Percentiles rank a stretch among this genome's conserved stretches.
Conservation (phyloP, 2,113 vertebrate species). For the Grantiella picta region DNA sequence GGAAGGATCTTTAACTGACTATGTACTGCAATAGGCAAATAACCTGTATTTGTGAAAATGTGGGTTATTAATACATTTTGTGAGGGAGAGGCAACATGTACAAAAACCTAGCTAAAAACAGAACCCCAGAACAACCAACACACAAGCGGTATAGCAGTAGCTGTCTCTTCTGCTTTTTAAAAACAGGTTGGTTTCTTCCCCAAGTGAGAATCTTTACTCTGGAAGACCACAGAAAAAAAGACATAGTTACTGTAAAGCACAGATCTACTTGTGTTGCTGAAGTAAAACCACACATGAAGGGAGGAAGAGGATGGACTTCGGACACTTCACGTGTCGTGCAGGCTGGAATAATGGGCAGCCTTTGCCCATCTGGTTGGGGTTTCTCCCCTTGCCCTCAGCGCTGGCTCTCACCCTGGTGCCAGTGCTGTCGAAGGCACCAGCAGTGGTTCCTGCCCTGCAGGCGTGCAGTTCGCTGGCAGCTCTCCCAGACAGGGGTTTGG, state of each 20-base stretch:
- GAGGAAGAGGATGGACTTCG: background rate
- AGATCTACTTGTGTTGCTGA: background rate
- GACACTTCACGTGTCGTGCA: rapidly evolving
- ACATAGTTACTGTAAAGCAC: background rate
- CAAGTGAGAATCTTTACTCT: background rate
- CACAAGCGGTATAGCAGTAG: rapidly evolving
- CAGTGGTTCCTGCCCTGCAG: background rate
- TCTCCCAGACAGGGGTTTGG: rapidly evolving
- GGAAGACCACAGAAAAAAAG: background rate
- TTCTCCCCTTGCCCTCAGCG: rapidly evolving
- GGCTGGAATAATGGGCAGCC: background rate
- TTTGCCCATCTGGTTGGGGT: background rate
- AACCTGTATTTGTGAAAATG: background rate
- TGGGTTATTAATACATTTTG: background rate
- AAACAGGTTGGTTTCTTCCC: background rate
- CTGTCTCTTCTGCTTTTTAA: background rate
- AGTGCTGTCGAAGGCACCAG: rapidly evolving
- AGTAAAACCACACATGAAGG: background rate
- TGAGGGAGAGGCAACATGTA: background rate
- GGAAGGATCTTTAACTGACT: background rate
- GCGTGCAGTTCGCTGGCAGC: background rate
- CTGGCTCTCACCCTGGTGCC: rapidly evolving
- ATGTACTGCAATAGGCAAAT: background rate
- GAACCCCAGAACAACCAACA: background rate
- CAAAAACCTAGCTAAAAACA: background rate